Base-by-base conservation (phyloP, 2,113 vertebrate species). In the Tragelaphus imberbis region DNA sequence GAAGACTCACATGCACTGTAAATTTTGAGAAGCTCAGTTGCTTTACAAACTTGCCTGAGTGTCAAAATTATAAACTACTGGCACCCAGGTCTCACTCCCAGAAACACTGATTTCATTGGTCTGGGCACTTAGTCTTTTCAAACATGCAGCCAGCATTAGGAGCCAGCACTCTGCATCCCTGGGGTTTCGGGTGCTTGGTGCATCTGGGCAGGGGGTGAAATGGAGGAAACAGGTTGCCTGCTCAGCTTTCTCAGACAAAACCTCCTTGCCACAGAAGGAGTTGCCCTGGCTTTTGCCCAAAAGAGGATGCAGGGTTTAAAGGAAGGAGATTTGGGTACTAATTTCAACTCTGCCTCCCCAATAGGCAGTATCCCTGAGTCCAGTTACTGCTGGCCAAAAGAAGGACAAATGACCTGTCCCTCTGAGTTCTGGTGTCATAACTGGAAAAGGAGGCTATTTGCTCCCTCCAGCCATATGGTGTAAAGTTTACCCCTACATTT, bases 101-200 rank as follows among this genome's bases (percentile, higher is more conserved):
- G 49, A 27, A 16, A 56, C n/a, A 16, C 16, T 59, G 51, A 27
- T 49, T 91, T 79, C 33, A 1, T 40, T 16, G 51, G 28, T 87
- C 63, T 33, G 61, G 6, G 36, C 3, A 3, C 2, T 11, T 19
- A 30, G 27, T 21, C 7, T 47, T 17, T 75, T 30, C 25, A 55
- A 58, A 27, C 1, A 2, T 4, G 11, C 30, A 6, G n/a, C 0
- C 1, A 44, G 30, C 13, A 0, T 19, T 33, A 71, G 47, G 51
- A 79, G 40, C 4, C 16, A 14, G 30, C 21, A n/a, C 16, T 14
- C 28, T 47, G 79, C 33, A 40, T 30, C 27, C 10, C 7, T 71
- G 44, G 14, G 23, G 4, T 28, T 63, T 25, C n/a, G 30, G 55
- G 49, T 2, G 0, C 2, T 6, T 44, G 23, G 21, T 36, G 17